phyloP scores from a whole-genome alignment of 2,888 invertebrate species.

The Drosophila tripunctata region DNA sequence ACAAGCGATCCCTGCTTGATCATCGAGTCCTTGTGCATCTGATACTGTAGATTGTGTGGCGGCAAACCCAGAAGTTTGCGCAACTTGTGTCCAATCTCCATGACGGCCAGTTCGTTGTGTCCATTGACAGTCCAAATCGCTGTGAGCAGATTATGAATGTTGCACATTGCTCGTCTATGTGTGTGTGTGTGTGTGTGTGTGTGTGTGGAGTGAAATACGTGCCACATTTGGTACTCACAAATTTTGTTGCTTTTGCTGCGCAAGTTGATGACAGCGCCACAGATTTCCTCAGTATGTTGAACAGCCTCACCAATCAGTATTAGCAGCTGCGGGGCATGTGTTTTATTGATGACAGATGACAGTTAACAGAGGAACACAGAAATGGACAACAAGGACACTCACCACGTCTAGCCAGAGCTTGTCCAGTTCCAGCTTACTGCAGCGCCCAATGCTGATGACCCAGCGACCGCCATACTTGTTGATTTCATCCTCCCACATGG shows the following conservation, averaged over 20 bases:
- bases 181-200: neutral
- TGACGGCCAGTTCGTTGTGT: slow-evolving; percentile 89
- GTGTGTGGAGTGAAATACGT: neutral
- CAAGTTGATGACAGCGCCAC: slow-evolving; percentile 98
- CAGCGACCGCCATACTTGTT: slow-evolving; percentile 94
- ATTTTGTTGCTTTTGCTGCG: slow-evolving; percentile 96
- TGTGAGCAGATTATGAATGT: slow-evolving; percentile 62
- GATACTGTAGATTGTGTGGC: slow-evolving; percentile 87
- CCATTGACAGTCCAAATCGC: slow-evolving; percentile 95
- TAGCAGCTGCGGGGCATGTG: slow-evolving; percentile 85
- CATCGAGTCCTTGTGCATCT: slow-evolving; percentile 93
- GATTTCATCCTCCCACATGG: slow-evolving; percentile 95
- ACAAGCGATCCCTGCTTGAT: slow-evolving; percentile 91
- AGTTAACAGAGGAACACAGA: neutral
- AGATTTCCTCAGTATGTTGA: slow-evolving; percentile 95
- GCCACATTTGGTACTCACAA: slow-evolving; percentile 49
- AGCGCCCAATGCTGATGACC: slow-evolving; percentile 89
- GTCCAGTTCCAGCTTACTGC: slow-evolving; percentile 89
- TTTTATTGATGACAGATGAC: slow-evolving; percentile 9
- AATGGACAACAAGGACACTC: slow-evolving; percentile 23
- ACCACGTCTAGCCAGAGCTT: slow-evolving; percentile 92
- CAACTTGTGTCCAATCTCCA: slow-evolving; percentile 94
- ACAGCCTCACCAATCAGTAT: slow-evolving; percentile 98
- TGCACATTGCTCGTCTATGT: neutral
- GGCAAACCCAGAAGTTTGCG: slow-evolving; percentile 91